Conservation (phyloP, 1,140 invertebrate genomes). For the Eupristina koningsbergeri region DNA sequence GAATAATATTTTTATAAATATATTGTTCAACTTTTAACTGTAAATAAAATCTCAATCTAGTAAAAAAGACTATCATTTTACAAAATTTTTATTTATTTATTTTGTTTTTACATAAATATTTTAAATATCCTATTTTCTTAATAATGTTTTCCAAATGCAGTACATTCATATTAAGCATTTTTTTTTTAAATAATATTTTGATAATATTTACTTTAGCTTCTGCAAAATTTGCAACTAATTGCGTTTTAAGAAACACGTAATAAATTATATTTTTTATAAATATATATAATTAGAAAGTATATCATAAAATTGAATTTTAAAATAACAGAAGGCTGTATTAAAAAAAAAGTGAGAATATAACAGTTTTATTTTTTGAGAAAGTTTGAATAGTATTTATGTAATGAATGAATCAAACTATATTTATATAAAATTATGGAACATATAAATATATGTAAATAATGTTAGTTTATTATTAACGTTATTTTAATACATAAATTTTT, state of each 20-base stretch:
- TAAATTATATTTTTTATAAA: not conserved
- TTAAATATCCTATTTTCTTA: not conserved
- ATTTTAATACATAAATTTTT: too few relatives aligned
- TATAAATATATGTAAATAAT: too few relatives aligned
- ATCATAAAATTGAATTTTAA: not conserved
- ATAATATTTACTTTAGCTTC: not conserved
- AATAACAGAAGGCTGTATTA: not conserved
- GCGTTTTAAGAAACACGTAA: not conserved
- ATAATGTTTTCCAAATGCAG: not conserved
- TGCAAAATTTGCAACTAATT: not conserved
- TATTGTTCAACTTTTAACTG: constrained; percentile 63
- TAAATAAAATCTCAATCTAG: constrained; percentile 69
- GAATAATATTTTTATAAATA: constrained; percentile 32
- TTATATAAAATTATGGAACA: not conserved
- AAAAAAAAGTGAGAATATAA: not conserved
- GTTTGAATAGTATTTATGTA: not conserved
- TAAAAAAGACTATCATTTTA: constrained; percentile 34
- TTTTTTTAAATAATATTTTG: not conserved
- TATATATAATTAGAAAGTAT: not conserved
- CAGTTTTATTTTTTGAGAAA: not conserved
- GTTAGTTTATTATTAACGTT: too few relatives aligned
- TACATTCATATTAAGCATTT: too few relatives aligned
- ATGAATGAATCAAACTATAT: not conserved
- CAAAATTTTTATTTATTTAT: not conserved
- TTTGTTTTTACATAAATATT: not conserved